Evolutionary conservation across 2,888 invertebrate species (phyloP), one percentile per base, ranked within the genome.

Genomic region (Carpatolechia fugitivella): DNA sequence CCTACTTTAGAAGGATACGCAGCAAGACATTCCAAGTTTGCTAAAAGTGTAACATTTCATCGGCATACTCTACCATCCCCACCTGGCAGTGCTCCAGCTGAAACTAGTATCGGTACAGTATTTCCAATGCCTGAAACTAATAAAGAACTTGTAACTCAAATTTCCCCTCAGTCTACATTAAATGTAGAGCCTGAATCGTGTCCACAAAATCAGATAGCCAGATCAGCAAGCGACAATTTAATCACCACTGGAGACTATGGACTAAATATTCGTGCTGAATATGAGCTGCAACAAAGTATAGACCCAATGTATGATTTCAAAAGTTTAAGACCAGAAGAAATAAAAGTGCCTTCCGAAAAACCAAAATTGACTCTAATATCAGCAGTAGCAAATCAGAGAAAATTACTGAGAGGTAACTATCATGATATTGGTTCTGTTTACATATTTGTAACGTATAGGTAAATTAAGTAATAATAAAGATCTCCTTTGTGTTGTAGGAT

Each of bases 1-100:
- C 97, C 95, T 59, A 97, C 96, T 57, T 90, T 97, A 67, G 96
- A 96, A 91, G 97, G 97, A 58, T 97, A 96, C 84, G 96, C 96
- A 57, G 96, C 96, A 52, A 91, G 97, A 74, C 96, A 96, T 85
- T 95, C 95, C 61, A 97, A 97, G 82, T 93, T 97, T 78, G 92
- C 95, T 52, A 97, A 97, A 91, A 96, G 96, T 83, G 96, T 97
- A 61, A 96, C 96, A 59, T 97, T 96, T 88, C 95, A 97, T 84
- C 90, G 95, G 59, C 95, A 96, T 78, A 96, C 96, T 54, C 90
- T 96, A 75, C 95, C 95, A 65, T 96, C 96, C 70, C 96, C 96
- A 59, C 95, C 96, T 59, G 76, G 83, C 59, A 92, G 92, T 74
- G 89, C 80, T 0, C 80, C 84, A 2, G 72, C 76, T 7, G 87